These are phyloP conservation scores for Rhinoderma darwinii DNA, from an alignment of 2,113 vertebrate genomes.

Conservation along the genomic window DNA sequence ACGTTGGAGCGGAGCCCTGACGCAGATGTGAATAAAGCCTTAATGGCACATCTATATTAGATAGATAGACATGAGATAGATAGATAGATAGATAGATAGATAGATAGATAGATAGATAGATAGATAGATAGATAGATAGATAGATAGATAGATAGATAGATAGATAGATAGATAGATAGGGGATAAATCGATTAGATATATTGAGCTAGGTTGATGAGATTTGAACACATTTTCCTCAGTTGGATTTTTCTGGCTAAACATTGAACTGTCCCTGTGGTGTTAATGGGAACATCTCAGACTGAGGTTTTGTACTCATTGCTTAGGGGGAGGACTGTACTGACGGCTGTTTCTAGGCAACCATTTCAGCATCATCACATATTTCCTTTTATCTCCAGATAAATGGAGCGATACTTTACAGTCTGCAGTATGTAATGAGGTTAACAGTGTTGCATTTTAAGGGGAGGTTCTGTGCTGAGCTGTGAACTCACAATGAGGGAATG, in stretches of 20 bases:
- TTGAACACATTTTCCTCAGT: no score
- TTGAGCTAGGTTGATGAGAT: no score
- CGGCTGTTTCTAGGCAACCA: slow-evolving; percentile 34
- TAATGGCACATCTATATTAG: no score
- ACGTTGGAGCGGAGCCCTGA: no score
- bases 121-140: no score
- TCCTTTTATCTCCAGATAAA: neutral
- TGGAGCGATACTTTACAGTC: neutral
- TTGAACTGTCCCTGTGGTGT: slow-evolving; percentile 11
- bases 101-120: no score
- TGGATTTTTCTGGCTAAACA: neutral
- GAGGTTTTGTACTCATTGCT: slow-evolving; percentile 16
- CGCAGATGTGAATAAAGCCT: no score
- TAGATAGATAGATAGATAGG: neutral
- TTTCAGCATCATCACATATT: neutral
- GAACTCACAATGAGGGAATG: neutral
- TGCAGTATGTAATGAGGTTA: slow-evolving; percentile 12
- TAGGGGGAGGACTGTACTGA: neutral
- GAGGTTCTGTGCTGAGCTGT: neutral
- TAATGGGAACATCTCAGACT: neutral
- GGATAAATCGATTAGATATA: no score
- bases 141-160: no score
- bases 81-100: no score
- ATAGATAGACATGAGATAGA: no score
- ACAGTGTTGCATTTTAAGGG: neutral